phyloP scores from a whole-genome alignment of 2,113 vertebrate genomes.

The Acanthisitta chloris region DNA sequence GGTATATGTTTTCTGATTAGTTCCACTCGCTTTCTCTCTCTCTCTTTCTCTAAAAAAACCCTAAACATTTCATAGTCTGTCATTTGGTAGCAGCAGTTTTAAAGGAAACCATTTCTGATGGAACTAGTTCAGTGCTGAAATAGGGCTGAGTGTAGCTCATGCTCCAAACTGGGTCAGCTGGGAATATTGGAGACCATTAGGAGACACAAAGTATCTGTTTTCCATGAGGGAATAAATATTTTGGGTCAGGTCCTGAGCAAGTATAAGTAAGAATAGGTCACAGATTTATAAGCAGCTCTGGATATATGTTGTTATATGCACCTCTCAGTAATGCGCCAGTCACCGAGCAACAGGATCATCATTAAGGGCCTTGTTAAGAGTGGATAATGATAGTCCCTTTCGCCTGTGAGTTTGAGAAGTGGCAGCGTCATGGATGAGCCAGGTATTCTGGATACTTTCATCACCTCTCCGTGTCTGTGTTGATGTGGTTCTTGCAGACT shows the following conservation, averaged over 20 bases:
- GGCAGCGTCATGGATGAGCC: neutral
- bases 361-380: conserved; percentile 48
- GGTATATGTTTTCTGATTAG: neutral
- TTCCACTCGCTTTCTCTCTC: neutral
- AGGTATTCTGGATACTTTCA: neutral
- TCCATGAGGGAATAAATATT: neutral
- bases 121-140: conserved; percentile 46
- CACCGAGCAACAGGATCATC: conserved; percentile 34
- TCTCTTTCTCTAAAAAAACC: neutral
- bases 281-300: neutral
- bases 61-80: neutral
- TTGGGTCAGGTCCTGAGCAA: conserved; percentile 31
- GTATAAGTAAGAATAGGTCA: neutral
- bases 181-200: conserved; percentile 21
- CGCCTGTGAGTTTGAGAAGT: neutral
- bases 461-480: neutral
- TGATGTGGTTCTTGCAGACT: neutral
- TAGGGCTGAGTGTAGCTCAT: neutral
- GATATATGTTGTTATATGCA: neutral
- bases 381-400: conserved; percentile 23
- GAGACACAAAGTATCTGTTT: conserved; percentile 36
- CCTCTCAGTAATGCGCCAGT: neutral
- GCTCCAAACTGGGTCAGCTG: conserved; percentile 49
- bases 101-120: conserved; percentile 46
- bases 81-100: neutral